Percentiles rank a stretch among this genome's conserved stretches.
These are phyloP conservation scores for Mionectes macconnelli DNA, from an alignment of 2,113 vertebrate genomes.

Conservation along the genomic window DNA sequence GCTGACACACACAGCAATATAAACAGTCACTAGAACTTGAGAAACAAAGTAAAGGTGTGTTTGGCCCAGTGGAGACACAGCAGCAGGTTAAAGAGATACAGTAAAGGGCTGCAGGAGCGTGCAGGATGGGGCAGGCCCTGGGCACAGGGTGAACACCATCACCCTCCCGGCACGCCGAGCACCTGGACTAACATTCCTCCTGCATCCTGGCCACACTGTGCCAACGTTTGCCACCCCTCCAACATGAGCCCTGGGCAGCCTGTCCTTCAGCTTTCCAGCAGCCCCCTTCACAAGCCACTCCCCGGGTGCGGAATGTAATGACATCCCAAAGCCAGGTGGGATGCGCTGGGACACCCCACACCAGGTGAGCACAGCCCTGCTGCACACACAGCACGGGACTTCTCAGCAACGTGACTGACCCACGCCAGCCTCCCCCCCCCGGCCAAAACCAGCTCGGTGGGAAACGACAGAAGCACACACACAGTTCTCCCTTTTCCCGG, in stretches of 20 bases:
- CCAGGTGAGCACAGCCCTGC: background rate
- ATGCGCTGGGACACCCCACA: background rate
- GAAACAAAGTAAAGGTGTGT: background rate
- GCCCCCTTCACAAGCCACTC: background rate
- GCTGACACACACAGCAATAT: background rate
- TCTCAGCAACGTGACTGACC: background rate
- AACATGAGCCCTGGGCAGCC: background rate
- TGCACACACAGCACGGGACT: background rate
- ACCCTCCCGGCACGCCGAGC: accelerated
- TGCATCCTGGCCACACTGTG: accelerated
- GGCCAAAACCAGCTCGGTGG: background rate
- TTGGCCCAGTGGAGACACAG: background rate
- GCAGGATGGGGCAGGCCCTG: accelerated
- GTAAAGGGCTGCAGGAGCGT: background rate
- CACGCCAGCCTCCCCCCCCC: background rate
- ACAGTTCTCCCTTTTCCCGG: background rate
- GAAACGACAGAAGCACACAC: background rate
- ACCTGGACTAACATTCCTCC: background rate
- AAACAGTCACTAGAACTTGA: conserved; percentile 4
- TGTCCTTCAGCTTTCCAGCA: background rate
- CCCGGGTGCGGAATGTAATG: accelerated
- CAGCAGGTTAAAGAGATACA: accelerated
- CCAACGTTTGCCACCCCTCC: background rate
- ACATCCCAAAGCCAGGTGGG: background rate
- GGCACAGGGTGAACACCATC: accelerated